These are phyloP conservation scores for Elephantulus edwardii DNA, from an alignment of 2,113 vertebrate species.

Conservation along the genomic window DNA sequence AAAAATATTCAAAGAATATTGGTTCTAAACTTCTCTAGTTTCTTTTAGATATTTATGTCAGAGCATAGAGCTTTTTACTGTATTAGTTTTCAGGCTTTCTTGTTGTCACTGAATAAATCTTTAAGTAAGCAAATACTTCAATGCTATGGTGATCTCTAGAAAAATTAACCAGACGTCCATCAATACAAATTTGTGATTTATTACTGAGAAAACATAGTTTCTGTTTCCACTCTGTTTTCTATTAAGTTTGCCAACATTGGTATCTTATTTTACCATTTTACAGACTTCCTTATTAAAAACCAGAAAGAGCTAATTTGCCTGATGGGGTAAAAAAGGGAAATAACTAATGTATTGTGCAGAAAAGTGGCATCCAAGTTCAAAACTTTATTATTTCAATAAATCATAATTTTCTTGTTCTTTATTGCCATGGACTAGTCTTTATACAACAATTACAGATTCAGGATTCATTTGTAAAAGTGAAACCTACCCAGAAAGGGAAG, in stretches of 20 bases:
- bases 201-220: not conserved
- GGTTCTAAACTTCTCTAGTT: not conserved
- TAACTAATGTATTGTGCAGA: conserved; percentile 52
- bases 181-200: not conserved
- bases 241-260: conserved; percentile 47
- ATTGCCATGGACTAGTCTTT: not conserved
- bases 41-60: not conserved
- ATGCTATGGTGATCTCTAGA: not conserved
- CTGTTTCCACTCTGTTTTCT: conserved; percentile 57
- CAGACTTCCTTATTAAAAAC: conserved; percentile 25
- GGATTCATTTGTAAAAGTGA: not conserved
- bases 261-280: conserved; percentile 44
- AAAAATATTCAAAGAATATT: not conserved
- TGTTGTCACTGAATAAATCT: not conserved
- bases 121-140: not conserved
- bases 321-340: conserved; percentile 9
- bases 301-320: not conserved
- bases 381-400: conserved; percentile 51
- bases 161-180: not conserved
- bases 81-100: not conserved
- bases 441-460: conserved; percentile 49
- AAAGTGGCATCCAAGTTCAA: conserved; percentile 22
- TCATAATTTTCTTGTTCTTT: conserved; percentile 49
- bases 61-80: not conserved
- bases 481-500: not conserved